A percentile compares a stretch with the other conserved stretches of the same genome.
Conservation (phyloP, 2,888 invertebrate genomes). For the Harpalus rubripes region DNA sequence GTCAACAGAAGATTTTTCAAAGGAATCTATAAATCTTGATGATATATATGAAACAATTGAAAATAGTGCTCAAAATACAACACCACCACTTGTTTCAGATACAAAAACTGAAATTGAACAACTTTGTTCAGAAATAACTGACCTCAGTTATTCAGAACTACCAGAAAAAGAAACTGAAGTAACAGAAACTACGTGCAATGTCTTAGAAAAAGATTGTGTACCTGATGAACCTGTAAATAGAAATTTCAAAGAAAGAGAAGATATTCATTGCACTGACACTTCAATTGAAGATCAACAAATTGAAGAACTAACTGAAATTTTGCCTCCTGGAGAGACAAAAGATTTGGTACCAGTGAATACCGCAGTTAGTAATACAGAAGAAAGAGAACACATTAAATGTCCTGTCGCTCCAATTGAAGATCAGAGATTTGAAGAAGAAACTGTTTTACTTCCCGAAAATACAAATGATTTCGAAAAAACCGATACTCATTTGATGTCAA, state of each 20-base stretch:
- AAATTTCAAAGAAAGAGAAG: no score
- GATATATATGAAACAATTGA: neutral
- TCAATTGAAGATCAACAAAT: no score
- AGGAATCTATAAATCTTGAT: conserved; percentile 6
- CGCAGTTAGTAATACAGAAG: no score
- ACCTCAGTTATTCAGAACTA: neutral
- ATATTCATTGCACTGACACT: no score
- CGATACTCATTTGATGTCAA: no score
- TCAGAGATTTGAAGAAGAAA: neutral
- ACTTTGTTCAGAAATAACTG: conserved; percentile 24
- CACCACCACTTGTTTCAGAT: neutral
- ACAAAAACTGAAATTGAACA: conserved; percentile 8
- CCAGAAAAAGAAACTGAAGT: neutral
- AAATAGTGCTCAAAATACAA: conserved; percentile 10
- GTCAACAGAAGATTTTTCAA: neutral
- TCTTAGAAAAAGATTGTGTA: neutral
- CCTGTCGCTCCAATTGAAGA: no score
- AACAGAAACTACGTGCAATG: neutral
- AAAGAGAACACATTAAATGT: no score
- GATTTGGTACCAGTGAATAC: no score
- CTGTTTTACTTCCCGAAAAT: neutral
- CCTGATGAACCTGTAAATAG: neutral
- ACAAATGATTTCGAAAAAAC: no score
- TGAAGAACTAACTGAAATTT: no score
- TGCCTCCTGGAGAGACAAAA: no score